Conservation (phyloP, 2,888 invertebrate genomes). For the Rhyacophila evoluta region DNA sequence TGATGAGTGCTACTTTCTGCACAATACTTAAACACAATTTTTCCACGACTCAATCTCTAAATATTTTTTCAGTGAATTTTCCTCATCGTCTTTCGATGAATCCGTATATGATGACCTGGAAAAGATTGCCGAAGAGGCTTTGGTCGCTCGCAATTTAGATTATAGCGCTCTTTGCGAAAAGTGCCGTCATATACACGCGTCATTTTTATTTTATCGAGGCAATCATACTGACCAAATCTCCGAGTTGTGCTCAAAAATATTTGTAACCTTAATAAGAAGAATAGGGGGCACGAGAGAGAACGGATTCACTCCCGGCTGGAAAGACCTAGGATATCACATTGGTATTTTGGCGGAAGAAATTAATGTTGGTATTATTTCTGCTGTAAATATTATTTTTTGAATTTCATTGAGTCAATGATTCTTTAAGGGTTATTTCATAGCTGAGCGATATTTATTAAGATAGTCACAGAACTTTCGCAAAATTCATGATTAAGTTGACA, state of each 20-base stretch:
- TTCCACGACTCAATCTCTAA: background rate
- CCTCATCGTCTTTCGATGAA: background rate
- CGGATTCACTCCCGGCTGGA: constrained; percentile 57
- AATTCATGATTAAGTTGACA: too few species aligned
- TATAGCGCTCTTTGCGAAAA: constrained; percentile 34
- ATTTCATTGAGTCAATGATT: too few species aligned
- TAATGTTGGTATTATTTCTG: constrained; percentile 33
- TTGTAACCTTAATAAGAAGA: constrained; percentile 40
- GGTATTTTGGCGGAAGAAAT: constrained; percentile 59
- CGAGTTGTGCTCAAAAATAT: constrained; percentile 48
- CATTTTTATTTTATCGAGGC: constrained; percentile 48
- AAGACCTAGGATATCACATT: constrained; percentile 57
- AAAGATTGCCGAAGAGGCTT: background rate
- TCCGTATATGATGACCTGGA: background rate
- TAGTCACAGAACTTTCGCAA: too few species aligned
- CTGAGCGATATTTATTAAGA: too few species aligned
- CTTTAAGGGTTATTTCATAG: too few species aligned
- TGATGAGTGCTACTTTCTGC: background rate
- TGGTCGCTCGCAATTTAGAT: constrained; percentile 15
- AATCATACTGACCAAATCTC: constrained; percentile 40
- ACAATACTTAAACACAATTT: background rate
- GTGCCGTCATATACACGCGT: constrained; percentile 42
- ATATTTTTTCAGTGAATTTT: constrained; percentile 17
- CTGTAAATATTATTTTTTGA: too few species aligned
- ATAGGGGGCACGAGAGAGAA: constrained; percentile 48